Evolutionary conservation across 2,797 vertebrate species (phyloP), one percentile per base, ranked within the genome.

Genomic region (Sebastolobus altivelis): DNA sequence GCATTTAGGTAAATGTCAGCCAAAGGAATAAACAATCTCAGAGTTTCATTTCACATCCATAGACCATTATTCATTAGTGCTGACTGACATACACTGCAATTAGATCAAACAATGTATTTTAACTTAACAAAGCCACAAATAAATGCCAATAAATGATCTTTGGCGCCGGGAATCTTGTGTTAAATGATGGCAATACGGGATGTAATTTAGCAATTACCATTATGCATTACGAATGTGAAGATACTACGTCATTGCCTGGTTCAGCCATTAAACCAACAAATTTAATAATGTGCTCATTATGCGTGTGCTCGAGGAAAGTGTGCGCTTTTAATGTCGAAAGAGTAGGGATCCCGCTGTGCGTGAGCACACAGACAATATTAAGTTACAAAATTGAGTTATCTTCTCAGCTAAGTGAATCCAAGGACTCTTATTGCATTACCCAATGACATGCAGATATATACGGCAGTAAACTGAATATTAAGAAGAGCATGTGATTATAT

Each of bases 1-100:
- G 89, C 95, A 96, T 96, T 96, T 96, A 82, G 90, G 89, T 93
- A 96, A 96, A 96, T 96, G 94, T 95, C 96, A 96, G 78, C 85
- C 73, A 85, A 87, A 91, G 87, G 79, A 92, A 93, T 89, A 95
- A 94, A 94, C 91, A 94, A 79, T 85, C 68, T 73, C 67, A 35
- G 72, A 83, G 80, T 89, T 92, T 89, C 81, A 81, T 89, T 89
- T 81, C 84, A 72, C 83, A 91, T 84, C 78, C 60, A 79, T 70
- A 61, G 72, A 79, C 85, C 73, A 69, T 87, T 86, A 84, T 90
- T 95, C 92, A 95, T 95, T 94, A 95, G 87, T 88, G 78, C 76
- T 89, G 93, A 95, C 72, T 92, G 93, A 92, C 94, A 93, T 88
- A 81, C 81, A 89, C 49, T 72, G 88, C 82, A 89, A 91, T 92